Base-by-base conservation (phyloP, 2,797 vertebrate genomes). In the Myotis pilosus region DNA sequence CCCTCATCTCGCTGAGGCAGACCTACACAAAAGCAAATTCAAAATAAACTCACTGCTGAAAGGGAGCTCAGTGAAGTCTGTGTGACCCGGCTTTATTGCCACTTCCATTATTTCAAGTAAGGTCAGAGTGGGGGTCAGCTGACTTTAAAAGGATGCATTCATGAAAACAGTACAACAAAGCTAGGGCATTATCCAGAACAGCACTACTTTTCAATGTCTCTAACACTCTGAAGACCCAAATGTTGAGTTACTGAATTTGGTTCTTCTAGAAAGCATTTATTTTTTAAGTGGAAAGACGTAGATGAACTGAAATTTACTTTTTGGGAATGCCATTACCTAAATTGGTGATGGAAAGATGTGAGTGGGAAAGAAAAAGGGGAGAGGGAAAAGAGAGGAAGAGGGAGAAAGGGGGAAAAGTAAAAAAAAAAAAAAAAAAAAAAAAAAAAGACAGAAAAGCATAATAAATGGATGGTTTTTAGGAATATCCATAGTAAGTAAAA, bases 1-100 rank as follows among this genome's bases (percentile, higher is more conserved):
- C 88, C 97, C 97, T 97, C 96, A 98, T 98, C 95, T 98, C 96
- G 96, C 96, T 98, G 88, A 98, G 97, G 84, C 96, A 96, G 53
- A 98, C 96, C 97, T 97, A 93, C 76, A 74, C 30, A 85, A 92
- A 95, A 94, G 86, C 55, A 93, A 66, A 93, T 84, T 62, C 33
- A 89, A 94, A 92, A 87, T 84, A 79, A 96, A 62, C 20, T 68
- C 85, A 55, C 85, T 80, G 28, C 57, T 91, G 69, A 60, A 93
- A 92, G 55, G 30, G 22, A 36, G 28, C 11, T 91, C 68, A 47
- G 33, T 47, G 62, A 68, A 79, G 38, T 64, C 62, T 69, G 10
- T n/a, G 44, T 16, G 25, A 89, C 22, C 17, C 11, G 79, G 47
- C 62, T 84, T 84, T 55, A 41, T 68, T 28, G 60, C 60, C 13